These are phyloP conservation scores for Eonycteris spelaea DNA, from an alignment of 2,113 vertebrate genomes.

Conservation along the genomic window DNA sequence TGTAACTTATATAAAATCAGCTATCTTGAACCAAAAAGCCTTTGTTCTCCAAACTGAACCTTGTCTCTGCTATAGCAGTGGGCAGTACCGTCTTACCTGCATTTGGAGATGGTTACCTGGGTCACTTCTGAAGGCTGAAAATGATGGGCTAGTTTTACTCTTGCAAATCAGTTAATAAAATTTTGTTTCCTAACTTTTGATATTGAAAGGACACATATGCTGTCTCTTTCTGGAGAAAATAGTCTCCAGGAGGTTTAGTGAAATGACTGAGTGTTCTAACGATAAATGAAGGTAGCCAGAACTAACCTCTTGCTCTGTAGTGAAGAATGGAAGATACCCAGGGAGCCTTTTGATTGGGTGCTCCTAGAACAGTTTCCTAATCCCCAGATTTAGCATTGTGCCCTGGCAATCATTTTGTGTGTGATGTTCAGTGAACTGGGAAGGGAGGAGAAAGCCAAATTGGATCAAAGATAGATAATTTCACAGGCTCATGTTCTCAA, in stretches of 20 bases:
- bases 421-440: slow-evolving; percentile 44
- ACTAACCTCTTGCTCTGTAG: neutral
- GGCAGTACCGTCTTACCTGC: neutral
- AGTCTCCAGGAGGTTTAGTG: neutral
- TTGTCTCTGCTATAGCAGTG: neutral
- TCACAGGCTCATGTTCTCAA: slow-evolving; percentile 35
- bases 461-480: slow-evolving; percentile 54
- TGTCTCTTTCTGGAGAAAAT: neutral
- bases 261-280: neutral
- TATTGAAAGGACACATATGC: neutral
- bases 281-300: neutral
- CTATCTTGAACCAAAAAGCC: neutral
- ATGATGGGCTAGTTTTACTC: neutral
- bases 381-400: neutral
- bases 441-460: slow-evolving; percentile 19
- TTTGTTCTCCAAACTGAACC: neutral
- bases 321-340: neutral
- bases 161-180: neutral
- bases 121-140: neutral
- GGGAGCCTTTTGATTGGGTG: neutral
- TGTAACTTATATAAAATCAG: neutral
- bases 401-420: neutral
- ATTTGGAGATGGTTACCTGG: too few relatives aligned
- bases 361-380: neutral
- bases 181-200: neutral